Conservation (phyloP, 64 coral and sea anemone species). For the Platygyra sinensis region DNA sequence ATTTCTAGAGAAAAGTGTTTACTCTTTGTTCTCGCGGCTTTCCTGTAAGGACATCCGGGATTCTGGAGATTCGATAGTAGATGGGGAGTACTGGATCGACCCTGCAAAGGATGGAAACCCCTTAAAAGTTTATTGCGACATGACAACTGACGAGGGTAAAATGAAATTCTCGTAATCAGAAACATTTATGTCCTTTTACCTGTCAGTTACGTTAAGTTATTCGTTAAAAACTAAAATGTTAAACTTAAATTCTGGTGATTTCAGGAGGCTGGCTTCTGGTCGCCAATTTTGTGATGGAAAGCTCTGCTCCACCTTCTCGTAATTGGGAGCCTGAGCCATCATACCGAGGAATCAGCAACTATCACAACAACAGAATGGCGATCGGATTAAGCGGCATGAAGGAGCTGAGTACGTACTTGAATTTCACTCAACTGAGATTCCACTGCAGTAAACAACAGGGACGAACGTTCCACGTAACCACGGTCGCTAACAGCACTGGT, state of each 20-base stretch:
- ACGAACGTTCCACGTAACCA: slow-evolving; percentile 32
- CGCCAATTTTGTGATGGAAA: not conserved
- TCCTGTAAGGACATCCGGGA: slow-evolving; percentile 36
- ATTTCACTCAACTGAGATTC: slow-evolving; percentile 42
- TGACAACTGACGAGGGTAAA: slow-evolving; percentile 34
- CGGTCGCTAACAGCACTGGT: slow-evolving; percentile 9
- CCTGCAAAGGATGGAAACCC: slow-evolving; percentile 23
- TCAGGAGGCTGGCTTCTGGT: slow-evolving; percentile 49
- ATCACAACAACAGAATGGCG: not conserved
- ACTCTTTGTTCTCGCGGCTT: not conserved
- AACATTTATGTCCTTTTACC: too few species aligned
- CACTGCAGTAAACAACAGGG: slow-evolving; percentile 14
- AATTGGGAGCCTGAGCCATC: not conserved
- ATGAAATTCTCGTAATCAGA: too few species aligned
- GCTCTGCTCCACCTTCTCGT: not conserved
- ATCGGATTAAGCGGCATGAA: not conserved
- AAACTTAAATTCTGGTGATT: not conserved
- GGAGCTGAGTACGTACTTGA: not conserved
- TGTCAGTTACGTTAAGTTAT: not conserved
- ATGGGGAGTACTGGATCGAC: slow-evolving; percentile 59
- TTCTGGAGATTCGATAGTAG: not conserved
- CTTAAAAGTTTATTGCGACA: slow-evolving; percentile 47
- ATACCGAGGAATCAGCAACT: slow-evolving; percentile 3
- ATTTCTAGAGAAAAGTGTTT: not conserved
- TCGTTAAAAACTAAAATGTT: not conserved